Evolutionary conservation across 1,140 invertebrate species (phyloP).

Genomic region (Melipona quadrifasciata): DNA sequence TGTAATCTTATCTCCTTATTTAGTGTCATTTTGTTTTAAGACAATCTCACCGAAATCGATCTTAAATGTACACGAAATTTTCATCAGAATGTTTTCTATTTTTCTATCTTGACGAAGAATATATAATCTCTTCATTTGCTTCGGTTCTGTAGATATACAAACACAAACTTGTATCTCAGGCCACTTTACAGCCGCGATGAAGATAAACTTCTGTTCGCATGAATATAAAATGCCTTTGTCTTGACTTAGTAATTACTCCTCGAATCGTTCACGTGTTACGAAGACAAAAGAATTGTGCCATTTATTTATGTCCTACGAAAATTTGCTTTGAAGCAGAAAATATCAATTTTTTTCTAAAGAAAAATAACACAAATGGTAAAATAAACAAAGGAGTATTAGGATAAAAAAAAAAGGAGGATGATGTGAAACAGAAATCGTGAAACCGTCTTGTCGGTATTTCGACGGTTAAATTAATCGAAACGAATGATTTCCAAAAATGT

Average conservation of each 20-base stretch:
- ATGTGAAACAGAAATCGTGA: too few species aligned
- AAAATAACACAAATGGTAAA: too few species aligned
- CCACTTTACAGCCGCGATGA: too few species aligned
- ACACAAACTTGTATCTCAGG: slow-evolving; percentile 5
- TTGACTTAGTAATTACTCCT: slow-evolving; percentile 2
- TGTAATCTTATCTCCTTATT: neutral
- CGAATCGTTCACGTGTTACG: neutral
- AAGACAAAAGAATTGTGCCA: neutral
- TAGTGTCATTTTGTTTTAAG: neutral
- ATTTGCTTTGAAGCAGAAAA: too few species aligned
- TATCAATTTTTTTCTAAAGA: too few species aligned
- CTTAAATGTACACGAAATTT: neutral
- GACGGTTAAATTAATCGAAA: neutral
- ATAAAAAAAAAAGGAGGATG: too few species aligned
- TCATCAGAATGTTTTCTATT: neutral
- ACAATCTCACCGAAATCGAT: neutral
- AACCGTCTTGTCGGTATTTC: too few species aligned
- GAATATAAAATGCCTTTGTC: slow-evolving; percentile 5
- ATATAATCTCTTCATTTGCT: neutral
- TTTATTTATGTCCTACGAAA: too few species aligned
- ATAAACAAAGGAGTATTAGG: too few species aligned
- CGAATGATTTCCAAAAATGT: neutral
- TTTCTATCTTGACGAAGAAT: neutral
- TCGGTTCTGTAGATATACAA: neutral
- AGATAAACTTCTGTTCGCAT: slow-evolving; percentile 4